Conservation (phyloP, 37 sponge, comb jelly and placozoan species). For the Hormiphora californensis region DNA sequence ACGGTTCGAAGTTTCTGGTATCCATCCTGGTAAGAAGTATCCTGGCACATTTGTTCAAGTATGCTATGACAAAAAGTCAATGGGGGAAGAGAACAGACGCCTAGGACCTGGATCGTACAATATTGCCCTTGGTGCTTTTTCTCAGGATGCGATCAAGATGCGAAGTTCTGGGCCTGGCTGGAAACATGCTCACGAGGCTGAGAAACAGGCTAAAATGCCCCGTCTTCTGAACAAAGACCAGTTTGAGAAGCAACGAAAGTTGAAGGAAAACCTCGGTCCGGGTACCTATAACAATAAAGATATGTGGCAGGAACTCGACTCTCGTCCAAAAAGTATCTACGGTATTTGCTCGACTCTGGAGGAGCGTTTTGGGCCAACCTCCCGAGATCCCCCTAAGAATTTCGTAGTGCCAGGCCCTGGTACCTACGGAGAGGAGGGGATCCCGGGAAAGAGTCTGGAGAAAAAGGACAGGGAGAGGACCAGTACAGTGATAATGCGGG, state of each 20-base stretch:
- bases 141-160: constrained; percentile 50
- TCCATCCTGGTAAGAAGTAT: constrained; percentile 86
- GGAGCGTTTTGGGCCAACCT: constrained; percentile 59
- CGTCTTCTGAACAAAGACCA: constrained; percentile 74
- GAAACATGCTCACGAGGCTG: constrained; percentile 67
- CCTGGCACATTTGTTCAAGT: constrained; percentile 92
- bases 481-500: constrained; percentile 79
- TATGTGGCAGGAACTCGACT: constrained; percentile 62
- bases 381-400: constrained; percentile 6
- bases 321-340: constrained; percentile 66
- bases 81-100: constrained; percentile 65
- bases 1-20: constrained; percentile 88
- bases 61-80: constrained; percentile 88
- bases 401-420: constrained; percentile 76
- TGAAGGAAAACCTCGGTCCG: constrained; percentile 76
- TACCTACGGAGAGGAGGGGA: constrained; percentile 77
- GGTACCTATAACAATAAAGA: constrained; percentile 72
- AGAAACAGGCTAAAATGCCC: constrained; percentile 67
- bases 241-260: constrained; percentile 73
- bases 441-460: constrained; percentile 65
- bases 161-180: constrained; percentile 77
- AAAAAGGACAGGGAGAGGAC: constrained; percentile 63
- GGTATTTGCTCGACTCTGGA: constrained; percentile 77
- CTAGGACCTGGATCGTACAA: constrained; percentile 88
- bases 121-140: constrained; percentile 71